phyloP scores from a whole-genome alignment of 2,113 vertebrate genomes.

The Orthonyx spaldingii region DNA sequence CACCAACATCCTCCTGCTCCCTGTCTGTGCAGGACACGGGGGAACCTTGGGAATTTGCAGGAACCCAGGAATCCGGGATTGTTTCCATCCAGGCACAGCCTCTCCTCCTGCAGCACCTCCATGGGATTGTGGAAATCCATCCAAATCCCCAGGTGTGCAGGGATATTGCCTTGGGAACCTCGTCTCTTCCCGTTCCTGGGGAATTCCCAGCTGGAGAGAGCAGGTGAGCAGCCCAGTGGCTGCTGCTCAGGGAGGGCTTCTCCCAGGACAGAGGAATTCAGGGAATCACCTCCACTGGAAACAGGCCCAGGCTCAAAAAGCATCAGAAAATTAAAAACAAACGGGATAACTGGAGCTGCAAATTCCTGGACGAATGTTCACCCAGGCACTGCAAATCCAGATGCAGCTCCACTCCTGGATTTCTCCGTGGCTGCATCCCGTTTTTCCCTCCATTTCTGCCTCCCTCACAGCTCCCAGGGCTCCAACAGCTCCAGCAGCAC shows the following conservation, averaged over 20 bases:
- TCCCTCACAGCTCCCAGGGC: rapidly evolving
- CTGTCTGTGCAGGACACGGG: too few species aligned
- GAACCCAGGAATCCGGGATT: rapidly evolving
- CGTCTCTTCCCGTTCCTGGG: not conserved
- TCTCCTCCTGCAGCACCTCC: rapidly evolving
- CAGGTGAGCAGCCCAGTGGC: rapidly evolving
- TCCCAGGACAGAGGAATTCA: not conserved
- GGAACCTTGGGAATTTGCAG: rapidly evolving
- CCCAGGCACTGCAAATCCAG: not conserved
- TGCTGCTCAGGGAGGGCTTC: not conserved
- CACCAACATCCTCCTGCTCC: not conserved
- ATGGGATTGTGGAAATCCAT: not conserved
- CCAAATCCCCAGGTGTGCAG: rapidly evolving
- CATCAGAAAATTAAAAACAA: not conserved
- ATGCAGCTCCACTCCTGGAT: not conserved
- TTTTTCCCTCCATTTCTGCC: not conserved
- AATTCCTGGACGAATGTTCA: not conserved
- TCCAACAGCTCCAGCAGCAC: too few species aligned
- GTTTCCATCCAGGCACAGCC: not conserved
- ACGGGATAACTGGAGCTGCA: not conserved
- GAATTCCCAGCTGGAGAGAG: not conserved
- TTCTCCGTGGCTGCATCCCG: rapidly evolving
- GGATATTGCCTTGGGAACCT: not conserved
- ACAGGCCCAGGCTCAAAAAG: not conserved
- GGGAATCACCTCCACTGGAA: not conserved